A percentile compares a stretch with the other conserved stretches of the same genome.
Evolutionary conservation across 2,113 vertebrate genomes (phyloP).

Genomic region (Dinomys branickii): DNA sequence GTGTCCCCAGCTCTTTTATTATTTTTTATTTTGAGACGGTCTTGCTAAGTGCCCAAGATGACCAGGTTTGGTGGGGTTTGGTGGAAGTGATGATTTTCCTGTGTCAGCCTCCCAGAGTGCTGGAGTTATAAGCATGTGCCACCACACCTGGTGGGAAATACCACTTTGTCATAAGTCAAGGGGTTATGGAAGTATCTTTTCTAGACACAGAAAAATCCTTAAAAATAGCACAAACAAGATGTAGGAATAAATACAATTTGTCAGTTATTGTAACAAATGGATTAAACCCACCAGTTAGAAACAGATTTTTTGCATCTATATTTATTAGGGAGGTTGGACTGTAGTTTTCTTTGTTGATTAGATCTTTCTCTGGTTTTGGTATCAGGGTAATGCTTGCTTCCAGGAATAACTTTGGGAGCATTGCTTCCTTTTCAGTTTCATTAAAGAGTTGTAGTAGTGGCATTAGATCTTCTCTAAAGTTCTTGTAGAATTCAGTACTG

Average conservation of each 20-base stretch:
- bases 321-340: too few species aligned
- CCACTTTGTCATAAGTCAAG: background rate
- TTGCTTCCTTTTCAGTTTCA: too few species aligned
- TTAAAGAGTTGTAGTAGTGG: too few species aligned
- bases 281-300: background rate
- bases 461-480: too few species aligned
- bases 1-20: background rate
- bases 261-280: background rate
- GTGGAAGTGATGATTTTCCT: background rate
- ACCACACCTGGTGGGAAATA: background rate
- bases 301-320: too few species aligned
- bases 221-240: conserved; percentile 2
- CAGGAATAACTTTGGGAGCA: too few species aligned
- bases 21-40: background rate
- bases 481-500: too few species aligned
- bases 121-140: background rate
- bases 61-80: background rate
- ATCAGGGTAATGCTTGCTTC: too few species aligned
- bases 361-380: too few species aligned
- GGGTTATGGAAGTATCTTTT: background rate
- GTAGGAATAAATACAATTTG: background rate
- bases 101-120: background rate
- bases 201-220: background rate
- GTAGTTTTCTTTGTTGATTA: too few species aligned
- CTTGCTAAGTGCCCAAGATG: background rate